These are phyloP conservation scores for Periophthalmus magnuspinnatus DNA, from an alignment of 2,797 vertebrate species.

Conservation along the genomic window DNA sequence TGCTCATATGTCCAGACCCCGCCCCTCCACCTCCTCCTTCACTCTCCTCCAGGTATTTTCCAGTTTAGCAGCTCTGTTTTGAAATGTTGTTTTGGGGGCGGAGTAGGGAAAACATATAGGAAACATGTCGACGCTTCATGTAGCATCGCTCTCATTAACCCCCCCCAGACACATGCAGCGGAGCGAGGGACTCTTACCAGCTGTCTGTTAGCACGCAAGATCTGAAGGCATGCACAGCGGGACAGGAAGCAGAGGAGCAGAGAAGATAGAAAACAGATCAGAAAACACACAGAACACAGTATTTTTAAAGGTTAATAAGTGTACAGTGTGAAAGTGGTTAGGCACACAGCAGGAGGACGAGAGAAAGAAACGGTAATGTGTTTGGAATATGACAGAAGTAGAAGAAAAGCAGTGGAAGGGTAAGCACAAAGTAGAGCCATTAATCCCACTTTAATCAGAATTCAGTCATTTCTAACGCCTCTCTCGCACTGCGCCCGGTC, in stretches of 20 bases:
- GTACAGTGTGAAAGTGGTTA: constrained; percentile 23
- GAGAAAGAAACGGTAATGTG: neutral
- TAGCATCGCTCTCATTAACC: constrained; percentile 35
- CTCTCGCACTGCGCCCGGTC: too few species aligned
- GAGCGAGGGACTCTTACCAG: constrained; percentile 82
- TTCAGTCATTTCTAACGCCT: too few species aligned
- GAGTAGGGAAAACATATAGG: neutral
- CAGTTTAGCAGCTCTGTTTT: too few species aligned
- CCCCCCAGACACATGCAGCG: constrained; percentile 54
- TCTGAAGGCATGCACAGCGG: constrained; percentile 88
- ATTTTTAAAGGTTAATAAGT: constrained; percentile 39
- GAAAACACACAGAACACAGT: constrained; percentile 41
- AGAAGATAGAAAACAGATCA: constrained; percentile 54
- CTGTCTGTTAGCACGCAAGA: constrained; percentile 93
- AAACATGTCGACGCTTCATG: constrained; percentile 14
- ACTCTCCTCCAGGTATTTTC: too few species aligned
- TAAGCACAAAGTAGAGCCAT: too few species aligned
- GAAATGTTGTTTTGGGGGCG: too few species aligned
- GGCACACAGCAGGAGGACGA: constrained; percentile 28
- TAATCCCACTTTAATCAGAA: too few species aligned
- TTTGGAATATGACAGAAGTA: neutral
- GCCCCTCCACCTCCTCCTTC: too few species aligned
- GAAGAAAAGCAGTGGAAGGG: too few species aligned
- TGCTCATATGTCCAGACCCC: too few species aligned
- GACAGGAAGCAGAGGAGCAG: constrained; percentile 66